Base-by-base conservation (phyloP, 2,797 vertebrate species). In the Neosalanx taihuensis region DNA sequence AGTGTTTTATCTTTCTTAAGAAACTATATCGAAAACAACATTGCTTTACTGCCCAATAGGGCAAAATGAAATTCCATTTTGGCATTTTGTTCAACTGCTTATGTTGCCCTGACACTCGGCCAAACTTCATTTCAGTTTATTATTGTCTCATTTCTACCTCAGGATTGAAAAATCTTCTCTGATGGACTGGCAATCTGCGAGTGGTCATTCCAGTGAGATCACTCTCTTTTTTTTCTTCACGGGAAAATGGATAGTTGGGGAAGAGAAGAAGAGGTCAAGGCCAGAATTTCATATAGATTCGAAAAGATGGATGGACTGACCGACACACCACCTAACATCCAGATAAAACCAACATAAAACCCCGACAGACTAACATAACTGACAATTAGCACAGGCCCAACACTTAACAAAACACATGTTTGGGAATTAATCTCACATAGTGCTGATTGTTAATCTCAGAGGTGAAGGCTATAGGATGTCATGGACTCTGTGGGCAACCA, bases 71-170 rank as follows among this genome's bases (percentile, higher is more conserved):
- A 80, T 79, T 81, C 73, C 51, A 84, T 83, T 78, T 77, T 70
- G 70, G 71, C 57, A 81, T 83, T 72, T 75, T 76, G 64, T 76
- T 76, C 46, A 58, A 31, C 81, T 78, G 71, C 74, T 79, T 77
- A 78, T 70, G 65, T 85, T 74, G 68, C 78, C 58, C 20, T 1
- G 7, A 76, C 76, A 66, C 72, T 75, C 31, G 69, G 67, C 78
- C 85, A 81, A 82, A 76, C 74, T 83, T 86, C 77, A 86, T 84
- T 79, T 84, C 77, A 41, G 77, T 78, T 79, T 86, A 78, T 73
- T 81, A 82, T 79, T 61, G 6, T 82, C 88, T 86, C 82, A 79
- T 83, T 87, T 86, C 76, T 66, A 75, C 77, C 53, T 67, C 23
- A 9, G 64, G 77, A 87, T 83, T 84, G 81, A 84, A 87, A 82